phyloP scores from a whole-genome alignment of 2,797 vertebrate genomes.

The Staurois parvus region DNA sequence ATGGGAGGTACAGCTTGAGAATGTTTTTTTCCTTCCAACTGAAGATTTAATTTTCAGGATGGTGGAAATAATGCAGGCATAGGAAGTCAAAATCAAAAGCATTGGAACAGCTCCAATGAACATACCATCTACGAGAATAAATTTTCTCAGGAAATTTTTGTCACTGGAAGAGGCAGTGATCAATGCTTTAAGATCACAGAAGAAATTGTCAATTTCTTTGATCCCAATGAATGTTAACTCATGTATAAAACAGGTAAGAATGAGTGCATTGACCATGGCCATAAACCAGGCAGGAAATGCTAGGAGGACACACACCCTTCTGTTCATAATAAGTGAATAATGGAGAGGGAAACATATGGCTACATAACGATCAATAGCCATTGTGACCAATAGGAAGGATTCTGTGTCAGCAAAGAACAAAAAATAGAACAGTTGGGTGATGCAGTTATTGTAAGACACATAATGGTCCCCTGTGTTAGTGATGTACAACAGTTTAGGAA shows the following conservation, averaged over 20 bases:
- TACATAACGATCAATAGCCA: conserved; percentile 61
- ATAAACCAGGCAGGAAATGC: conserved; percentile 48
- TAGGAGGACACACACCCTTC: conserved; percentile 27
- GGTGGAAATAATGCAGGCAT: conserved; percentile 45
- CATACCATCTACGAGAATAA: neutral
- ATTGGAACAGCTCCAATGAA: conserved; percentile 11
- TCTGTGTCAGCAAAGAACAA: conserved; percentile 39
- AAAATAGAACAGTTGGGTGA: conserved; percentile 14
- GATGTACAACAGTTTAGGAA: conserved; percentile 29
- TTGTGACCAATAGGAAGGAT: conserved; percentile 56
- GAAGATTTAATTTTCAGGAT: conserved; percentile 58
- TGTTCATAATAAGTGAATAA: conserved; percentile 60
- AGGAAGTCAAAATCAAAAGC: conserved; percentile 60
- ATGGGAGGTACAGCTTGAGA: conserved; percentile 65
- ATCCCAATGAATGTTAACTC: conserved; percentile 1
- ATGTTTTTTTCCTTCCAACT: conserved; percentile 59
- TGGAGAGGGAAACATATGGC: conserved; percentile 62
- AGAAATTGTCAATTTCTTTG: conserved; percentile 23
- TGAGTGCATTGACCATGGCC: conserved; percentile 20
- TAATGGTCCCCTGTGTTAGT: conserved; percentile 24
- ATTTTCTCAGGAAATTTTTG: neutral
- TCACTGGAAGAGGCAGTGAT: conserved; percentile 10
- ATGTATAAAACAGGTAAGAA: neutral
- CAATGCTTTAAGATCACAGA: conserved; percentile 50
- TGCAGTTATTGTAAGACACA: conserved; percentile 53